Conservation (phyloP, 1,140 invertebrate species). For the Meloidogyne floridensis region DNA sequence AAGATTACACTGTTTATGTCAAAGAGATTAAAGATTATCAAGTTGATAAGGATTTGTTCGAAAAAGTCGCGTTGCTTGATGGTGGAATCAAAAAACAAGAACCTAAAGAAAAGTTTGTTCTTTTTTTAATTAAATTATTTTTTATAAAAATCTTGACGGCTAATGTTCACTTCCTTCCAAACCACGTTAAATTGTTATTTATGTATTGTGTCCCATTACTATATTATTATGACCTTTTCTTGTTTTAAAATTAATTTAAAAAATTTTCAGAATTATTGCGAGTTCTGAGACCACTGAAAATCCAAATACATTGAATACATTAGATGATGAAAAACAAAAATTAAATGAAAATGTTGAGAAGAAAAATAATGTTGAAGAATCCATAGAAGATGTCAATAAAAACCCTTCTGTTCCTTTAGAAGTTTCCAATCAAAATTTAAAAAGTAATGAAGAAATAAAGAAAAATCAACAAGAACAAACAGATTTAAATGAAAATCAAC, state of each 20-base stretch:
- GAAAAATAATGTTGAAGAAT: neutral
- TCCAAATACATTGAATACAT: no score
- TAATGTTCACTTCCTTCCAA: no score
- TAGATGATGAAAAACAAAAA: no score
- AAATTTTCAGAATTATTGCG: neutral
- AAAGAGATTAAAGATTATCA: neutral
- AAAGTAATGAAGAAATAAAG: neutral
- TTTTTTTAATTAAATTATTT: neutral
- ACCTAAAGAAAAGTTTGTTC: neutral
- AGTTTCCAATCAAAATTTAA: neutral
- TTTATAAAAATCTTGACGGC: neutral
- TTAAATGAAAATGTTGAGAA: neutral
- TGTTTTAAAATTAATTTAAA: no score
- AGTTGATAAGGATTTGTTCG: conserved; percentile 21
- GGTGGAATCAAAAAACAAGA: neutral
- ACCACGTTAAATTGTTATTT: no score
- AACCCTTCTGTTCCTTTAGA: neutral
- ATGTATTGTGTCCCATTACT: neutral
- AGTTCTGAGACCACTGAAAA: neutral
- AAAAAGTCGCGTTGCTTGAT: neutral
- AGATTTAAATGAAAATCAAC: neutral
- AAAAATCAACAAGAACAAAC: neutral
- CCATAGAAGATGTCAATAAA: neutral
- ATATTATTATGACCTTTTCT: no score
- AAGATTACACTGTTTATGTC: neutral